Percentiles rank a stretch among this genome's conserved stretches.
Evolutionary conservation across 2,797 vertebrate genomes (phyloP).

Genomic region (Amazona ochrocephala): DNA sequence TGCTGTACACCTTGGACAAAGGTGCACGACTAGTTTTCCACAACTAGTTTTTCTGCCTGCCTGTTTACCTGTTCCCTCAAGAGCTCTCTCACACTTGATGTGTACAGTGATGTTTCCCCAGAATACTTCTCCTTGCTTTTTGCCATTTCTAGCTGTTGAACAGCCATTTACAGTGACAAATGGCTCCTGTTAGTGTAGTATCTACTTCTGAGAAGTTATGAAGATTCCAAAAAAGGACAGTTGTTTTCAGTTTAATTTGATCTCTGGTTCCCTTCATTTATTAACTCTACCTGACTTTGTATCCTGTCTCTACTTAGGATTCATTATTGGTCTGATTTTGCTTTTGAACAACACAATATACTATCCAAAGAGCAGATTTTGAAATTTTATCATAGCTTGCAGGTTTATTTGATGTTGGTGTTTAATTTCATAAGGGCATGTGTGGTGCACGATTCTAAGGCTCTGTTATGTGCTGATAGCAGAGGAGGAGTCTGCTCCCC

Average conservation of each 20-base stretch:
- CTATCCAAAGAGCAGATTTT: neutral
- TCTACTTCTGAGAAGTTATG: neutral
- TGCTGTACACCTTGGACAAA: neutral
- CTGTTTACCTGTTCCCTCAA: neutral
- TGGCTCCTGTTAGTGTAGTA: neutral
- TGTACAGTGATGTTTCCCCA: neutral
- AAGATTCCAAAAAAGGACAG: neutral
- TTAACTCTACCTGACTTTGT: neutral
- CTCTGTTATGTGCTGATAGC: accelerated
- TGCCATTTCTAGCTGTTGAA: neutral
- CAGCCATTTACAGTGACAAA: neutral
- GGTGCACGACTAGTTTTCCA: neutral
- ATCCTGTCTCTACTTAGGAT: neutral
- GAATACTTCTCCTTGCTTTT: neutral
- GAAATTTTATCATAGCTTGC: neutral
- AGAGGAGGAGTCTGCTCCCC: neutral
- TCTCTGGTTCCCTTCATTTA: neutral
- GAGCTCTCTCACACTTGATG: neutral
- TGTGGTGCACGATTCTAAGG: neutral
- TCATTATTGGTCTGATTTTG: neutral
- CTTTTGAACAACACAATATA: neutral
- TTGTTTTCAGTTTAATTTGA: neutral
- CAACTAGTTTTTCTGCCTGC: neutral
- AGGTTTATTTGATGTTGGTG: neutral
- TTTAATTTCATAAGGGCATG: neutral